These are phyloP conservation scores for Illadopsis cleaveri DNA, from an alignment of 2,113 vertebrate genomes.

Conservation along the genomic window DNA sequence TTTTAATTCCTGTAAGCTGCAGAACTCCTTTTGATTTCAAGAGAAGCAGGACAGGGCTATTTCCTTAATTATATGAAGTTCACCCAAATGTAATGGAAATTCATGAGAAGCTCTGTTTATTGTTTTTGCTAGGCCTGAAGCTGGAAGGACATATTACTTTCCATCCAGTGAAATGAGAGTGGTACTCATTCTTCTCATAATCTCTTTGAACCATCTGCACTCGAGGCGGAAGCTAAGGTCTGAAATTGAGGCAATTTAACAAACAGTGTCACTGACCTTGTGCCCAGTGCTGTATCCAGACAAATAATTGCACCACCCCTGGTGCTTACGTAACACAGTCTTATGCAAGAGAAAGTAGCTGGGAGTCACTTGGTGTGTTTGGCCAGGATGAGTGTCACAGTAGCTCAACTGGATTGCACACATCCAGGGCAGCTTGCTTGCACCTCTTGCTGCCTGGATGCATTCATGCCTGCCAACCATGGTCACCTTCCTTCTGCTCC, in stretches of 20 bases:
- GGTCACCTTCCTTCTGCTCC: not conserved
- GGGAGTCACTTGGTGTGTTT: not conserved
- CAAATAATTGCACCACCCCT: not conserved
- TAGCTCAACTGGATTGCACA: not conserved
- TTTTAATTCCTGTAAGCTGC: not conserved
- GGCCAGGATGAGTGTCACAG: not conserved
- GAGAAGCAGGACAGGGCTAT: not conserved
- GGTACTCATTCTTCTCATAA: not conserved
- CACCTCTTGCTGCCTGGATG: not conserved
- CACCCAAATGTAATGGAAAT: not conserved
- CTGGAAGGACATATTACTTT: not conserved
- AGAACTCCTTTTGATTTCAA: not conserved
- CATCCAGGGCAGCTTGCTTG: not conserved
- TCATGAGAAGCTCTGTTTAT: not conserved
- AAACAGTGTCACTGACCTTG: not conserved
- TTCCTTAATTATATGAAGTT: not conserved
- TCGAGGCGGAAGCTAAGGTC: not conserved
- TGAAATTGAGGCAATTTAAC: not conserved
- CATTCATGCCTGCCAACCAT: not conserved
- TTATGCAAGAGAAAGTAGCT: slow-evolving; percentile 1
- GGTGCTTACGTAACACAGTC: not conserved
- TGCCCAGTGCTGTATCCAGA: not conserved
- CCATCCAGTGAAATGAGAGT: not conserved
- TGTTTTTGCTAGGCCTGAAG: not conserved
- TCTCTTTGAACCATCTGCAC: not conserved